These are phyloP conservation scores for Nannobrachium achirus DNA, from an alignment of 2,113 vertebrate species.

Conservation along the genomic window DNA sequence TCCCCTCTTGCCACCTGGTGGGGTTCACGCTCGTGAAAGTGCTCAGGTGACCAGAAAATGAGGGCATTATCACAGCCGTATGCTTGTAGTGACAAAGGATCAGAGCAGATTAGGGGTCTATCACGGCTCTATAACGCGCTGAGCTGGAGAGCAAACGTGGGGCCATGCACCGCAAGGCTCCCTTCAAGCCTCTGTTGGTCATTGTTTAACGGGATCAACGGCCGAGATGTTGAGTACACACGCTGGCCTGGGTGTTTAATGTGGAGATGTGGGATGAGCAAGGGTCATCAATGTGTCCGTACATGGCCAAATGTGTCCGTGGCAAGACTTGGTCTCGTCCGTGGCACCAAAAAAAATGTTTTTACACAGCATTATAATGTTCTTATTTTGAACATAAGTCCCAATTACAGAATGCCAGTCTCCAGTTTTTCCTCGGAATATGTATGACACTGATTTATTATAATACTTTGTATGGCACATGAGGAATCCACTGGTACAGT, in stretches of 20 bases:
- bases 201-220: constrained; percentile 69
- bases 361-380: too few species aligned
- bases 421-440: too few species aligned
- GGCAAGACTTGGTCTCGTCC: too few species aligned
- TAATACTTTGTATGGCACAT: too few species aligned
- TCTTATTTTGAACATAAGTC: too few species aligned
- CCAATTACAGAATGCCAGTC: too few species aligned
- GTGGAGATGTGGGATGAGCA: constrained; percentile 39
- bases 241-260: constrained; percentile 56
- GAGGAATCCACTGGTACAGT: too few species aligned
- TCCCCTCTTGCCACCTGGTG: constrained; percentile 31
- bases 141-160: constrained; percentile 71
- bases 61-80: constrained; percentile 77
- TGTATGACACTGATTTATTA: too few species aligned
- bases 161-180: constrained; percentile 62
- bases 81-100: constrained; percentile 77
- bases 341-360: too few species aligned
- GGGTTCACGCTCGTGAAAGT: constrained; percentile 70
- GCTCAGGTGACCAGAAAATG: constrained; percentile 82
- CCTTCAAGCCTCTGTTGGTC: constrained; percentile 55
- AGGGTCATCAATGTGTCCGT: too few species aligned
- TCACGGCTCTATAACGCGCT: constrained; percentile 70
- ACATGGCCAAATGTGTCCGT: too few species aligned
- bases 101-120: constrained; percentile 73
- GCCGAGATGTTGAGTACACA: constrained; percentile 47